Percentiles rank a stretch among this genome's conserved stretches.
Evolutionary conservation across 1,140 invertebrate species (phyloP).

Genomic region (Drosophila leontia): DNA sequence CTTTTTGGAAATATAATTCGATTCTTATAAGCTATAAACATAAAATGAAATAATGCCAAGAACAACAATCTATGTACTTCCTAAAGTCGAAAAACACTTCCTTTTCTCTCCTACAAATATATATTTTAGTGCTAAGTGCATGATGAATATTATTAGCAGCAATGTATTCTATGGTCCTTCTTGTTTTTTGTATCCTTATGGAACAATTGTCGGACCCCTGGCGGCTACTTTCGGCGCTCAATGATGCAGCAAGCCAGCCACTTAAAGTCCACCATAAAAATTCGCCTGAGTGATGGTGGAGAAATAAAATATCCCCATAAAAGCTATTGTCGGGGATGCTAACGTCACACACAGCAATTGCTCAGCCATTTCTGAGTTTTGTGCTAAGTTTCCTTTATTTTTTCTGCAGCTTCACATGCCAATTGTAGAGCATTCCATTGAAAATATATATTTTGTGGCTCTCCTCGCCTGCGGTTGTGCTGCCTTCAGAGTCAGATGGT

Average conservation of each 20-base stretch:
- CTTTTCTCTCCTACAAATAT: constrained; percentile 4
- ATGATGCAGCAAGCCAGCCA: constrained; percentile 53
- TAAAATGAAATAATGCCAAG: background rate
- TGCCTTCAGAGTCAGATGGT: background rate
- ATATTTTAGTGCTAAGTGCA: constrained; percentile 16
- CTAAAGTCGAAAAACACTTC: background rate
- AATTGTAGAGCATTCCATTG: constrained; percentile 3
- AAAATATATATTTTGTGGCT: constrained; percentile 25
- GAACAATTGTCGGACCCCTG: constrained; percentile 4
- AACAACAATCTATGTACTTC: background rate
- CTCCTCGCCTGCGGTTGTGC: background rate
- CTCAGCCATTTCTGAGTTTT: constrained; percentile 13
- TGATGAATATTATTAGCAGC: constrained; percentile 16
- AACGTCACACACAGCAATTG: constrained; percentile 22
- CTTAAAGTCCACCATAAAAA: constrained; percentile 66
- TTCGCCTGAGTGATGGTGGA: constrained; percentile 44
- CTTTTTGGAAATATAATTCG: background rate
- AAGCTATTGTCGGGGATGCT: constrained; percentile 18
- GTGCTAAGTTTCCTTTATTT: constrained; percentile 2
- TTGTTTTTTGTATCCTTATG: constrained; percentile 14
- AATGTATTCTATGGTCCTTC: constrained; percentile 10
- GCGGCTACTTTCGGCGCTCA: constrained; percentile 19
- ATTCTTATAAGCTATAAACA: background rate
- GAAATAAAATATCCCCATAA: constrained; percentile 50
- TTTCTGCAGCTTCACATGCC: constrained; percentile 5